These are phyloP conservation scores for Papilio helenus DNA, from an alignment of 1,140 invertebrate species.

Conservation along the genomic window DNA sequence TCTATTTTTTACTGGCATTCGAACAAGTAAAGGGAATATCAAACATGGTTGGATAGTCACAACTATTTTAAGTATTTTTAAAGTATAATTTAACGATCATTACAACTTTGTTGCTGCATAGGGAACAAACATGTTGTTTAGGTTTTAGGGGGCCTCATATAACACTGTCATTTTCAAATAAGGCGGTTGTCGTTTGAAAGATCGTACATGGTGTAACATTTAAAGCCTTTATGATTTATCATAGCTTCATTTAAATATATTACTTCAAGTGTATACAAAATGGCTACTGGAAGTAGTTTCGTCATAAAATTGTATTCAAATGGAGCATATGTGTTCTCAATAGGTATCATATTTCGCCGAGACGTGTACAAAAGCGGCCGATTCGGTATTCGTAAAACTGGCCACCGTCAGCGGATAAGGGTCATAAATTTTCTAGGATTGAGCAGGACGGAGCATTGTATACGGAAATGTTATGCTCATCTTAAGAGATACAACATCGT, in stretches of 20 bases:
- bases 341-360: constrained; percentile 48
- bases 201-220: no score
- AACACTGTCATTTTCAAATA: no score
- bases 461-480: constrained; percentile 70
- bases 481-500: constrained; percentile 55
- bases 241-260: neutral
- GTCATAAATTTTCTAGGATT: constrained; percentile 79
- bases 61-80: neutral
- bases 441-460: constrained; percentile 66
- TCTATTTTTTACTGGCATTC: neutral
- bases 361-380: constrained; percentile 55
- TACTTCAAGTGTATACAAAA: neutral
- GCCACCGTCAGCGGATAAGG: constrained; percentile 58
- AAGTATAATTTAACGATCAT: neutral
- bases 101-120: no score
- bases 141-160: no score
- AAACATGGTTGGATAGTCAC: neutral
- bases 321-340: constrained; percentile 35
- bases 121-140: no score
- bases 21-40: neutral
- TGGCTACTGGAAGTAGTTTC: neutral
- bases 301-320: constrained; percentile 34
- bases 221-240: no score
- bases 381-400: constrained; percentile 65
- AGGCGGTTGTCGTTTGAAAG: no score